A percentile compares a stretch with the other conserved stretches of the same genome.
Evolutionary conservation across 2,888 invertebrate species (phyloP).

Genomic region (Hoplodrina ambigua): DNA sequence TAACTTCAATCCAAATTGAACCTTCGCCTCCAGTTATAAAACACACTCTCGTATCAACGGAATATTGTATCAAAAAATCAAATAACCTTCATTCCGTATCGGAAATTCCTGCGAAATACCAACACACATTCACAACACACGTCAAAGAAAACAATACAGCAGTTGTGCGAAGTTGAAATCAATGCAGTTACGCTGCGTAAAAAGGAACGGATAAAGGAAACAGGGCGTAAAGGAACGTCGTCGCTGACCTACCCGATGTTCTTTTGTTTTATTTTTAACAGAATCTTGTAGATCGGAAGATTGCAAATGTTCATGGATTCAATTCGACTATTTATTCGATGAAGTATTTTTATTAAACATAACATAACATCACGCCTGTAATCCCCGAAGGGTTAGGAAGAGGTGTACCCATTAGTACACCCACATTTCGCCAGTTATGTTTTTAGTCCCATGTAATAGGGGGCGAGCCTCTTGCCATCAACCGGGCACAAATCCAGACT

Average conservation of each 20-base stretch:
- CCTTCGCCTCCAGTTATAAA: background rate
- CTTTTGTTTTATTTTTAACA: constrained; percentile 31
- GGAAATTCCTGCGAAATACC: constrained; percentile 25
- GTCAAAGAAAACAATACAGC: constrained; percentile 46
- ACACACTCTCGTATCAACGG: background rate
- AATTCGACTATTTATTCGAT: background rate
- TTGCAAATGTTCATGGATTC: constrained; percentile 15
- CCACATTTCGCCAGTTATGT: too few species aligned
- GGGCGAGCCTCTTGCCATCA: too few species aligned
- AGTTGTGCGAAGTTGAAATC: constrained; percentile 46
- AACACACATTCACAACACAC: constrained; percentile 20
- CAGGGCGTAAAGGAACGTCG: constrained; percentile 24
- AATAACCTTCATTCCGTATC: constrained; percentile 1
- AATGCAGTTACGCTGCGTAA: constrained; percentile 36
- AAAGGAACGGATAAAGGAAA: constrained; percentile 44
- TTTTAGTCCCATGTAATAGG: too few species aligned
- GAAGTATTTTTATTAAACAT: too few species aligned
- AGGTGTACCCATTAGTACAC: too few species aligned
- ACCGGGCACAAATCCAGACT: too few species aligned
- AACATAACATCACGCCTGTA: too few species aligned
- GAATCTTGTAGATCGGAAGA: constrained; percentile 18
- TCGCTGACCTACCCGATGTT: constrained; percentile 29
- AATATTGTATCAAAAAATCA: constrained; percentile 4
- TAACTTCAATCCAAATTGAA: background rate
- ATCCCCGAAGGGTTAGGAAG: too few species aligned